Base-by-base conservation (phyloP, 1,140 invertebrate species). In the Mylabris phalerata region DNA sequence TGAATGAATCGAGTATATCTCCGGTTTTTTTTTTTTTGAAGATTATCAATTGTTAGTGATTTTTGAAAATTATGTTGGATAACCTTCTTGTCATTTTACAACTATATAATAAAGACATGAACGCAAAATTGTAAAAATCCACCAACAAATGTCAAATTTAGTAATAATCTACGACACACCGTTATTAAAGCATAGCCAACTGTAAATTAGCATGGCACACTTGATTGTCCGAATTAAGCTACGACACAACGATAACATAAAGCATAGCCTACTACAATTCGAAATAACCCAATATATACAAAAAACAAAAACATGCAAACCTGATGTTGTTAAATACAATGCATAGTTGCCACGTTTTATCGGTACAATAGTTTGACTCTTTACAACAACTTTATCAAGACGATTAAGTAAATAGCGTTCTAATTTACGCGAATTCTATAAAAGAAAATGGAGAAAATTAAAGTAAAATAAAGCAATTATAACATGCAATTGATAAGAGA, bases 261-360 rank as follows among this genome's bases (percentile, higher is more conserved):
- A 19, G 19, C 19, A 19, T 19, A 19, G 19, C 19, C 19, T 19
- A 19, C 19, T 19, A 19, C 19, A 19, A 19, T 19, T 19, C 1
- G 1, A 19, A 19, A 19, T 19, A 19, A 19, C 19, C 19, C 19
- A 19, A 19, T 42, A 45, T 51, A 41, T 27, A 39, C 11, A 13
- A 44, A 50, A 13, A 58, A 32, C 56, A 11, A 42, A 57, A 57
- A 44, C 54, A 52, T 54, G 58, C 63, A 55, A 54, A 90, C 88
- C 88, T 83, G 88, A 81, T 68, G 85, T 86, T 65, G 84, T 83
- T 78, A 84, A 89, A 79, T 88, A 90, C 80, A 84, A 84, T 74
- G 84, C 79, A 76, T 87, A 84, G 71, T 81, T 79, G 74, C 85
- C 85, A 74, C 88, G 80, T 80, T 86, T 88, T 72, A 91, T 78